A percentile compares a stretch with the other conserved stretches of the same genome.
Conservation (phyloP, 2,888 invertebrate species). For the Pollenia angustigena region DNA sequence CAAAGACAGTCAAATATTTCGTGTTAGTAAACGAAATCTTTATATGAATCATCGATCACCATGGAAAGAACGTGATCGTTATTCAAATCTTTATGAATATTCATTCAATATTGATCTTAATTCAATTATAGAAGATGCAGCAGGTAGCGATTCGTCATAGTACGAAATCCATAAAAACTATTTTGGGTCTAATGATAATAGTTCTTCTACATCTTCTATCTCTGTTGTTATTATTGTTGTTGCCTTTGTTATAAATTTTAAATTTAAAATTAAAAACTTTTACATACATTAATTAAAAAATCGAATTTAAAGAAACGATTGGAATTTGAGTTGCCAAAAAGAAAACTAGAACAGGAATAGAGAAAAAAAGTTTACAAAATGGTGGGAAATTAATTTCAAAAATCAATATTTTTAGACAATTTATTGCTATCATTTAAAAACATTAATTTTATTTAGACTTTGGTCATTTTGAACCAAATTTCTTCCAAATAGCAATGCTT, state of each 20-base stretch:
- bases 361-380: slow-evolving; percentile 32
- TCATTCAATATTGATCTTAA: slow-evolving; percentile 84
- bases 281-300: slow-evolving; percentile 10
- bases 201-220: slow-evolving; percentile 65
- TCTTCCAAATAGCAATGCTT: too few species aligned
- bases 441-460: too few species aligned
- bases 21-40: slow-evolving; percentile 84
- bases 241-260: slow-evolving; percentile 67
- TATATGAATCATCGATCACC: slow-evolving; percentile 84
- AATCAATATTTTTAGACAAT: too few species aligned
- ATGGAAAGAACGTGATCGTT: slow-evolving; percentile 84
- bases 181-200: slow-evolving; percentile 66
- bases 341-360: slow-evolving; percentile 19
- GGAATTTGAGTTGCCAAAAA: slow-evolving; percentile 28
- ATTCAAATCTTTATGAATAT: slow-evolving; percentile 84
- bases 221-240: slow-evolving; percentile 64
- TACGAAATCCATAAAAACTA: slow-evolving; percentile 79
- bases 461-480: too few species aligned
- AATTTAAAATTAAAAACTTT: slow-evolving; percentile 40
- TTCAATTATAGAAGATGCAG: slow-evolving; percentile 84
- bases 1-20: slow-evolving; percentile 84
- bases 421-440: too few species aligned
- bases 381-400: background rate
- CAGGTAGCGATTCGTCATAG: slow-evolving; percentile 85
- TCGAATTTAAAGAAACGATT: slow-evolving; percentile 41